These are phyloP conservation scores for Rhinatrema bivittatum DNA, from an alignment of 2,797 vertebrate species.

Conservation along the genomic window DNA sequence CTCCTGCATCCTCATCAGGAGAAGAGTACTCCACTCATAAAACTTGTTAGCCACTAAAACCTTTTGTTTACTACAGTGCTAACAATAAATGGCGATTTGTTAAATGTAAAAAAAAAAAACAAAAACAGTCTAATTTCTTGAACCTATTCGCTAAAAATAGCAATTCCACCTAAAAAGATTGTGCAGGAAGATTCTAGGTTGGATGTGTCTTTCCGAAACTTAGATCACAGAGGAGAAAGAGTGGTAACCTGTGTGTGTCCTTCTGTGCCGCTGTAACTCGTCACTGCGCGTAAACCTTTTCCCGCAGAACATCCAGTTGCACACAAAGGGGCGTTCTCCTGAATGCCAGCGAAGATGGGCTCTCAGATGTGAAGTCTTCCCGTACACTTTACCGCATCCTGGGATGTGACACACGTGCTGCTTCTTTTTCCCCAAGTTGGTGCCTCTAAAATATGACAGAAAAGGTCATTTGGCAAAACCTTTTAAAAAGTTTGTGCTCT, in stretches of 20 bases:
- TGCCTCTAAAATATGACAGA: slow-evolving; percentile 68
- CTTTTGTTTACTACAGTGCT: no score
- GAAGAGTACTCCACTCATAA: no score
- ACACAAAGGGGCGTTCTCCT: slow-evolving; percentile 94
- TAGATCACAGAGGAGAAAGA: slow-evolving; percentile 17
- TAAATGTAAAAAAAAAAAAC: no score
- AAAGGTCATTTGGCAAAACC: neutral
- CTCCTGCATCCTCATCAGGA: no score
- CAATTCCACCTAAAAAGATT: no score
- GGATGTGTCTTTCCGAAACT: no score
- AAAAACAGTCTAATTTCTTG: no score
- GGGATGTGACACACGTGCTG: slow-evolving; percentile 94
- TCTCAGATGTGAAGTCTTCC: slow-evolving; percentile 95
- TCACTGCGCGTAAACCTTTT: slow-evolving; percentile 97
- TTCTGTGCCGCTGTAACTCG: slow-evolving; percentile 94
- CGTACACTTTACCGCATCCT: slow-evolving; percentile 78
- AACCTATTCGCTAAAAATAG: no score
- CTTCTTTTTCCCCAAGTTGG: slow-evolving; percentile 93
- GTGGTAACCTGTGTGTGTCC: slow-evolving; percentile 91
- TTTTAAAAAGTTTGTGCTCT: no score
- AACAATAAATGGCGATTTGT: no score
- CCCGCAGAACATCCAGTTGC: slow-evolving; percentile 97
- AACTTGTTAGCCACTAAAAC: no score
- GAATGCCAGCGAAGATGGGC: slow-evolving; percentile 98
- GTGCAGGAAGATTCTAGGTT: no score